These are phyloP conservation scores for Selene dorsalis DNA, from an alignment of 2,797 vertebrate species.

Conservation along the genomic window DNA sequence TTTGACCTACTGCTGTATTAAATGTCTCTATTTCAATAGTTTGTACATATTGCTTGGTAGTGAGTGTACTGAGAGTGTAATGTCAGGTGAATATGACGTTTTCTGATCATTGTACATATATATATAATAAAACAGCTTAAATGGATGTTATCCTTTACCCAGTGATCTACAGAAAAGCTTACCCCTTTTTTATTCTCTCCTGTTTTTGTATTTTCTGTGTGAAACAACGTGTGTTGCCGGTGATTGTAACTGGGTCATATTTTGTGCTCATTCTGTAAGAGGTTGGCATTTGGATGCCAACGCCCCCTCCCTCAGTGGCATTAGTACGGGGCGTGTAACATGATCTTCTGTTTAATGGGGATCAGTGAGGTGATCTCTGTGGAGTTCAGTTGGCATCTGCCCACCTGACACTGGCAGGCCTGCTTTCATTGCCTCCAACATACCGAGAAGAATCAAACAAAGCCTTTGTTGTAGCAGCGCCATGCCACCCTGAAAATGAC, in stretches of 20 bases:
- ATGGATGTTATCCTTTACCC: background rate
- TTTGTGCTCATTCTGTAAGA: constrained; percentile 44
- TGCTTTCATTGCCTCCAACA: constrained; percentile 44
- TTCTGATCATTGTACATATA: background rate
- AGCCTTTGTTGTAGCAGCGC: constrained; percentile 41
- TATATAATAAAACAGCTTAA: background rate
- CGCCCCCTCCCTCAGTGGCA: constrained; percentile 15
- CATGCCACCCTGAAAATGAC: constrained; percentile 37
- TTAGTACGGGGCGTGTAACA: constrained; percentile 57
- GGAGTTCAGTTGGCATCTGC: constrained; percentile 55
- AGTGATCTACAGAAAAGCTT: constrained; percentile 9
- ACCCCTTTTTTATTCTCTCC: background rate
- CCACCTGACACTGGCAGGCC: constrained; percentile 50
- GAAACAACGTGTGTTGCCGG: constrained; percentile 25
- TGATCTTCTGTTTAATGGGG: constrained; percentile 67
- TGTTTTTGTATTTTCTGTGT: constrained; percentile 16
- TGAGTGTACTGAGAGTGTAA: background rate
- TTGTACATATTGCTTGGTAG: background rate
- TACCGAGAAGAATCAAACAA: constrained; percentile 37
- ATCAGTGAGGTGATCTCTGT: constrained; percentile 61
- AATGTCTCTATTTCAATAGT: background rate
- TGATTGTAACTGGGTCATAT: constrained; percentile 56
- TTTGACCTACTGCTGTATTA: too few species aligned
- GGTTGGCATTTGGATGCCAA: constrained; percentile 58
- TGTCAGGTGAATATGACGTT: background rate